A percentile compares a stretch with the other conserved stretches of the same genome.
Evolutionary conservation across 2,797 vertebrate genomes (phyloP).

Genomic region (Malacoraja senta): DNA sequence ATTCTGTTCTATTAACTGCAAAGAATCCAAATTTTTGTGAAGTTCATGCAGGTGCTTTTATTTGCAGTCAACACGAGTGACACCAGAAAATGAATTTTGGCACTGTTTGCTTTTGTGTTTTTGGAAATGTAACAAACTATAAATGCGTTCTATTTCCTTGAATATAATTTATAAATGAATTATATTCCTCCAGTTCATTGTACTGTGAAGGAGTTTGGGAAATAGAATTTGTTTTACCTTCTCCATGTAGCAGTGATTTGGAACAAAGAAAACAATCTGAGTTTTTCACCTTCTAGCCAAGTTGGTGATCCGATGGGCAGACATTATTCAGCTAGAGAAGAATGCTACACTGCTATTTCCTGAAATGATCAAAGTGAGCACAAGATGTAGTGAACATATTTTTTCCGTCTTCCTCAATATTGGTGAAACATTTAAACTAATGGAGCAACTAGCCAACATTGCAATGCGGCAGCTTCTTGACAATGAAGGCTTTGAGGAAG

Average conservation of each 20-base stretch:
- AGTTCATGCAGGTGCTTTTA: too few relatives aligned
- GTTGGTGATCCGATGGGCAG: slow-evolving; percentile 92
- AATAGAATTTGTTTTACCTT: neutral
- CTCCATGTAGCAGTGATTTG: neutral
- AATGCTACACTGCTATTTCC: slow-evolving; percentile 85
- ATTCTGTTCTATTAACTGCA: too few relatives aligned
- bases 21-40: too few relatives aligned
- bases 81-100: too few relatives aligned
- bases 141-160: neutral
- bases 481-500: slow-evolving; percentile 92
- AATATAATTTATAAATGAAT: too few relatives aligned
- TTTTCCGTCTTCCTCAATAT: slow-evolving; percentile 97
- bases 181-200: neutral
- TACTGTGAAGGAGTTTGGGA: neutral
- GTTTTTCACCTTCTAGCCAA: slow-evolving; percentile 61
- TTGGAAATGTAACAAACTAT: neutral
- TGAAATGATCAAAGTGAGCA: slow-evolving; percentile 87
- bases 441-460: slow-evolving; percentile 96
- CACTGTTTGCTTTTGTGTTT: too few relatives aligned
- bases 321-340: slow-evolving; percentile 93
- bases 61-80: too few relatives aligned
- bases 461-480: slow-evolving; percentile 96
- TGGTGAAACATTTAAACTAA: slow-evolving; percentile 90
- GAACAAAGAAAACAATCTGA: neutral
- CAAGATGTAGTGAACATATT: slow-evolving; percentile 77